Evolutionary conservation across 1,140 invertebrate species (phyloP), one percentile per base, ranked within the genome.

Genomic region (Scaptomyza graminum): DNA sequence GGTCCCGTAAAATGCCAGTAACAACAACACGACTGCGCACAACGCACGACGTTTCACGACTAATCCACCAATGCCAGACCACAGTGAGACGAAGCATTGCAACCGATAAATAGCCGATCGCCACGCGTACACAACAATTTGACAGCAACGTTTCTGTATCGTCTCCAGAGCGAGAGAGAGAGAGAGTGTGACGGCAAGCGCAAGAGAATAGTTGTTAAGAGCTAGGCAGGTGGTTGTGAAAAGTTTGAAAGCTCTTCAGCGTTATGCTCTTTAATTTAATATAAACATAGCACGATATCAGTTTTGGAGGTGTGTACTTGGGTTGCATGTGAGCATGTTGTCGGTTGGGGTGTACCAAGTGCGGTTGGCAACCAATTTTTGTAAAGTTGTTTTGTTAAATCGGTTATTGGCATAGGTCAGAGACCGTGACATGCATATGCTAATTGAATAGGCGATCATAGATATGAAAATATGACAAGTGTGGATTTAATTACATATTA

Each of bases 121-220:
- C 82, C 82, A 85, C 82, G 82, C 68, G 70, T 69, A 62, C 81
- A 81, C 8, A 49, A 18, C n/a, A 3, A 25, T 22, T 25, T 55
- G 37, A 43, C 52, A 43, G 34, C 31, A 41, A 41, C 11, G 12
- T n/a, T 41, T 41, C n/a, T 9, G 31, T 41, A 41, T 41, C 37
- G 37, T n/a, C 37, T 39, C 37, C 37, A 41, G 50, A 34, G 50
- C 28, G 50, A 39, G 28, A 39, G 43, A 12, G 8, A 39, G 12
- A 9, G 11, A 37, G 34, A 37, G 34, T 11, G 0, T 3, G 11
- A 37, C 0, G 2, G 34, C 34, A 8, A 37, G 9, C 3, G 12
- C 11, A 12, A 4, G 37, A n/a, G 37, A 41, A 4, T 11, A 3
- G 37, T 41, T 2, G 12, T n/a, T 41, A n/a, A 41, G 37, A 41